phyloP scores from a whole-genome alignment of 2,888 invertebrate genomes.

The Tachina lurida region DNA sequence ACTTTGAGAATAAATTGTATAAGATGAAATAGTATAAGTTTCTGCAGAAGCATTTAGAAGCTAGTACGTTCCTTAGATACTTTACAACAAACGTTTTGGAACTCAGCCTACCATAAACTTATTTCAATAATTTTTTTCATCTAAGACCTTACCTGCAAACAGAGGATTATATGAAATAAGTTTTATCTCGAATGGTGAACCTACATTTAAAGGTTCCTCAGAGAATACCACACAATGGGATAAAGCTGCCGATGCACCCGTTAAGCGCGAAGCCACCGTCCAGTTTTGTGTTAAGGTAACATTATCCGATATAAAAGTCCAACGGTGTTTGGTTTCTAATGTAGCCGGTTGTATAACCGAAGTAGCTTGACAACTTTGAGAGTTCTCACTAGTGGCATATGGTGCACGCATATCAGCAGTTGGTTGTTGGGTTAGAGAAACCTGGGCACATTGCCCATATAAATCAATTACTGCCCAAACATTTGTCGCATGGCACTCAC shows the following conservation, averaged over 20 bases:
- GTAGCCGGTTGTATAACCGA: conserved; percentile 84
- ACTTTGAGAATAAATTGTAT: no score
- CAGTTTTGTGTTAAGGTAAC: conserved; percentile 82
- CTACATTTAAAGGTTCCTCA: conserved; percentile 81
- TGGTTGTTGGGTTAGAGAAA: conserved; percentile 83
- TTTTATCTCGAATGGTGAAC: conserved; percentile 82
- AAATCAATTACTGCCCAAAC: conserved; percentile 97
- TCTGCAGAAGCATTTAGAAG: no score
- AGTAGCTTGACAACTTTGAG: conserved; percentile 85
- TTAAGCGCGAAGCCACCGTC: conserved; percentile 81
- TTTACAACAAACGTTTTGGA: no score
- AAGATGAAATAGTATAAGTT: no score
- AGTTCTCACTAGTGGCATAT: conserved; percentile 84
- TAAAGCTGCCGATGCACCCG: conserved; percentile 79
- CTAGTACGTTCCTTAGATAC: no score
- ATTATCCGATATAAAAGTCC: conserved; percentile 82
- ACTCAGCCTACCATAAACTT: no score
- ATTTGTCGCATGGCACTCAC: conserved; percentile 89
- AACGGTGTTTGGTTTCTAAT: conserved; percentile 82
- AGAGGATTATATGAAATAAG: conserved; percentile 81
- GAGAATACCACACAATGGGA: conserved; percentile 82
- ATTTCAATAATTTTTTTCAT: not conserved
- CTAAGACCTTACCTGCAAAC: conserved; percentile 79
- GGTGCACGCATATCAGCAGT: conserved; percentile 80
- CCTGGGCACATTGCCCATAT: conserved; percentile 97